Evolutionary conservation across 2,888 invertebrate species (phyloP), one percentile per base, ranked within the genome.

Genomic region (Blomia tropicalis): DNA sequence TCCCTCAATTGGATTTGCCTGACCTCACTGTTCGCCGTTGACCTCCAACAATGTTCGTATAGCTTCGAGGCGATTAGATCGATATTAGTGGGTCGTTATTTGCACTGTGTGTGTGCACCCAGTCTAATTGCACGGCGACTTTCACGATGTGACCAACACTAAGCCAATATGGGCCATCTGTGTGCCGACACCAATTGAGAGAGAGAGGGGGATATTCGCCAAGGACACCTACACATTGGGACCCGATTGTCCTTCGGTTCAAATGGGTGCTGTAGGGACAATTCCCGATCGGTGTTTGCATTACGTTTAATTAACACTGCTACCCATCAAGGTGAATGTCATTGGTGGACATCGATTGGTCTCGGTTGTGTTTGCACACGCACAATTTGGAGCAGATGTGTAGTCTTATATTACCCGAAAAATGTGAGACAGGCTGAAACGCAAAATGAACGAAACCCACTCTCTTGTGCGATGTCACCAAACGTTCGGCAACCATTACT

Each of bases 1-100:
- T n/a, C n/a, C n/a, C n/a, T n/a, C 51, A 47, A 47, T 47, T 47
- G 51, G 51, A 47, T 47, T 47, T 47, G 51, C 51, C 51, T 47
- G 51, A 47, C 51, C 51, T 47, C 22, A 7, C 51, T 27, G 7
- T 47, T 41, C 41, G 7, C 51, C 27, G 27, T 47, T 47, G 51
- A 47, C 51, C 51, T 47, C 51, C n/a, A 11, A 7, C n/a, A 7
- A 7, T 47, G 51, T 7, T 14, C 51, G 27, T 11, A 47, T 47
- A 7, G 51, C 51, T 47, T 19, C 51, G 27, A 47, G n/a, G 51
- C 51, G 51, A 47, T 47, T 47, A 47, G 51, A 14, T 47, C 11
- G 51, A 47, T 47, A 47, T 47, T 47, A 47, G 51, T 7, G 41
- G 14, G n/a, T n/a, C n/a, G n/a, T n/a, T n/a, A n/a, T n/a, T n/a